Evolutionary conservation across 2,888 invertebrate species (phyloP).

Genomic region (Pollenia labialis): DNA sequence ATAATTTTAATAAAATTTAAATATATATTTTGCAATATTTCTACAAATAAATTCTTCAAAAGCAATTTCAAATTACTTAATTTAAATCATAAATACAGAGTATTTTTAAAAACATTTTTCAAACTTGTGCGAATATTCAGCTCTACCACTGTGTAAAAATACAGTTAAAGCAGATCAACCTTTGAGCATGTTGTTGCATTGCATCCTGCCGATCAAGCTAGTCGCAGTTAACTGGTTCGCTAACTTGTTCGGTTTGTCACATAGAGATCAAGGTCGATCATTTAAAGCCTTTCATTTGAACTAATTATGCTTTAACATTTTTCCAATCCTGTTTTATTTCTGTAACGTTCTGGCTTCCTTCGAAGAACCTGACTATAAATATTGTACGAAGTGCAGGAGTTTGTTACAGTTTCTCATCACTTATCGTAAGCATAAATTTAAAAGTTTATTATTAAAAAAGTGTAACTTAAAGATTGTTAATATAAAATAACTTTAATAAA

Average conservation of each 20-base stretch:
- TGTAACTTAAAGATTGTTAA: not conserved
- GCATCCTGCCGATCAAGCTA: slow-evolving; percentile 29
- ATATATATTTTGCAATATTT: no score
- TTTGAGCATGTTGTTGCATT: not conserved
- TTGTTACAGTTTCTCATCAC: slow-evolving; percentile 76
- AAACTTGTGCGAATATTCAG: not conserved
- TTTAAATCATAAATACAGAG: no score
- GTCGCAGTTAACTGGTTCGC: slow-evolving; percentile 2
- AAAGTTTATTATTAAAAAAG: slow-evolving; percentile 73
- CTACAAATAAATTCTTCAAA: no score
- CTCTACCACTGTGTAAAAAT: not conserved
- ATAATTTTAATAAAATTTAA: no score
- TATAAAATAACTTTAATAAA: not conserved
- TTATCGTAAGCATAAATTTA: slow-evolving; percentile 74
- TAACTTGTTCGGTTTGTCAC: slow-evolving; percentile 13
- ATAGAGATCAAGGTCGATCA: slow-evolving; percentile 61
- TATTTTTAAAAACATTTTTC: no score
- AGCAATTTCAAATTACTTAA: no score
- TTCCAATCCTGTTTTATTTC: slow-evolving; percentile 26
- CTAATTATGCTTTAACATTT: not conserved
- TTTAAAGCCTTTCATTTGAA: slow-evolving; percentile 15
- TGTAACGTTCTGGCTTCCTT: slow-evolving; percentile 22
- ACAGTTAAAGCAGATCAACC: not conserved
- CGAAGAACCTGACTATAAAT: slow-evolving; percentile 73
- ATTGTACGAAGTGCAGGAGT: slow-evolving; percentile 11